Percentiles rank a stretch among this genome's conserved stretches.
Evolutionary conservation across 2,797 vertebrate genomes (phyloP).

Genomic region (Heterohyrax brucei): DNA sequence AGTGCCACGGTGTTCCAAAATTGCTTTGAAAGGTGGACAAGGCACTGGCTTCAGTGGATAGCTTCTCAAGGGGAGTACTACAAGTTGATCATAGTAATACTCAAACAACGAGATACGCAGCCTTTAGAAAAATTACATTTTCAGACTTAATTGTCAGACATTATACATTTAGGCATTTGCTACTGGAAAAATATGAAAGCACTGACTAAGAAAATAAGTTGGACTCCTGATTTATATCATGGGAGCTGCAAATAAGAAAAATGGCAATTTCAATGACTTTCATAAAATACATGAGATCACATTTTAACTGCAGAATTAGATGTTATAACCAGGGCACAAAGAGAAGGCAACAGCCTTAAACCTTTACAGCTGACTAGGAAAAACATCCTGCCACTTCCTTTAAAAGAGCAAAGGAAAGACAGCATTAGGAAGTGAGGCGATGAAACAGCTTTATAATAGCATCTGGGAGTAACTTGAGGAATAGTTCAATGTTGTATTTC

Average conservation of each 20-base stretch:
- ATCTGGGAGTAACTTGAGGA: conserved; percentile 68
- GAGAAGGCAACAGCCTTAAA: conserved; percentile 59
- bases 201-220: conserved; percentile 28
- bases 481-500: conserved; percentile 69
- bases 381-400: conserved; percentile 48
- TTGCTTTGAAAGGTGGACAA: too few relatives aligned
- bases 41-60: too few relatives aligned
- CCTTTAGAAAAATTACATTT: too few relatives aligned
- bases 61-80: too few relatives aligned
- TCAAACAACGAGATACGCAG: too few relatives aligned
- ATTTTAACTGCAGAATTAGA: conserved; percentile 63
- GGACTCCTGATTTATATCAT: conserved; percentile 10
- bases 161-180: neutral
- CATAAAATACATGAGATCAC: conserved; percentile 54
- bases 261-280: conserved; percentile 20
- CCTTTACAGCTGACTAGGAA: conserved; percentile 70
- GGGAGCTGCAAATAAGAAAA: conserved; percentile 52
- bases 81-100: too few relatives aligned
- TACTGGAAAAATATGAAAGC: conserved; percentile 26
- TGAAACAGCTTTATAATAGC: conserved; percentile 73
- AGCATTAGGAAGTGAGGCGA: conserved; percentile 70
- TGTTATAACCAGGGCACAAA: conserved; percentile 56
- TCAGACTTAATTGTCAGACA: too few relatives aligned
- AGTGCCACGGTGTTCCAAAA: too few relatives aligned
- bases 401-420: conserved; percentile 63